Base-by-base conservation (phyloP, 1,140 invertebrate species). In the Chelonus insularis region DNA sequence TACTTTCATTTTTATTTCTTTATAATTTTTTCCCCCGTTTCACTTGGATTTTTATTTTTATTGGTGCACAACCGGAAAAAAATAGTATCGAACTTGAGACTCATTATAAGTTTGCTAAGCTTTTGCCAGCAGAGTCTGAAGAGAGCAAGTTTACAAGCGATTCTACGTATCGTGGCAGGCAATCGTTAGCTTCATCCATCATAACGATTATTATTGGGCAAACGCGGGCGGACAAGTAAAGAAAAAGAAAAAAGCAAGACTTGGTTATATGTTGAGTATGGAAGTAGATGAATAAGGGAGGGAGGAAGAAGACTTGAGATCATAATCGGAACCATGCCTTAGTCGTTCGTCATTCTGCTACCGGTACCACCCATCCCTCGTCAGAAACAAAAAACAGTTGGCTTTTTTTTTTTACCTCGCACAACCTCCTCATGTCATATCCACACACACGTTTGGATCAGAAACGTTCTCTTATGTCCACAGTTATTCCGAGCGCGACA, bases 271-370 rank as follows among this genome's bases (percentile, higher is more conserved):
- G 25, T 21, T 25, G 37, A 25, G n/a, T n/a, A 29, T 7, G 7
- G 25, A 29, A 29, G 25, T 29, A 7, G 25, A 29, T 29, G 7
- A 29, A 14, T 12, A 52, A 29, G 39, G 0, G 16, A 12, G 39
- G 11, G 47, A 20, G 12, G 11, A 43, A 21, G 36, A 39, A 45
- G 50, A 52, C 62, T 55, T 51, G 70, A 72, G 70, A 72, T 72
- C 63, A 52, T 70, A 72, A 72, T 72, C 71, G 65, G 67, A 68
- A 64, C 29, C 66, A 55, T 64, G 63, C 57, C 68, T 43, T 52
- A 29, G 50, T 60, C 66, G 63, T 62, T 61, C 68, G 66, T 68
- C 65, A 45, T 69, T 66, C 61, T 67, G 29, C 57, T 58, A 58
- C 57, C 45, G 57, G 14, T 23, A 47, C 37, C 34, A 39, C 3